Conservation (phyloP, 53 echinoderm and acorn worm genomes). For the Hippasteria phrygiana region DNA sequence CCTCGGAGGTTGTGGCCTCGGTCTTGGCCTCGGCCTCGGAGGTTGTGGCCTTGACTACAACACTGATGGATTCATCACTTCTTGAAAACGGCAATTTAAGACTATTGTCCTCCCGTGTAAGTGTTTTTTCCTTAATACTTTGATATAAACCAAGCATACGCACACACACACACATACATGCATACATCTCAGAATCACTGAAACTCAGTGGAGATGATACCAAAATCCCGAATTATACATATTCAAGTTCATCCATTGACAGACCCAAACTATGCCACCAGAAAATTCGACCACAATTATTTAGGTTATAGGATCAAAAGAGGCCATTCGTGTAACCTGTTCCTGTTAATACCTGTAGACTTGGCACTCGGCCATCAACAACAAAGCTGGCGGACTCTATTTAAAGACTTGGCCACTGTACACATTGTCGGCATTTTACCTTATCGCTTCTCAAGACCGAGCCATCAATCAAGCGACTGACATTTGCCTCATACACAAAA, state of each 20-base stretch:
- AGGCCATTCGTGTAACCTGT: constrained; percentile 16
- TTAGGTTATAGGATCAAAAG: neutral
- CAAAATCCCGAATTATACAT: neutral
- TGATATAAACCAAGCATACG: too few species aligned
- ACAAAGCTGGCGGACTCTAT: neutral
- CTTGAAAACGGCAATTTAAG: too few species aligned
- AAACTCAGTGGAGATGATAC: too few species aligned
- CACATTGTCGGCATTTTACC: neutral
- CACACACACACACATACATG: too few species aligned
- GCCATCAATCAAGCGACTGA: constrained; percentile 32
- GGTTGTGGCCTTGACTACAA: too few species aligned
- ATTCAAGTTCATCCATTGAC: neutral
- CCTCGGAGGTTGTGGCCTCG: too few species aligned
- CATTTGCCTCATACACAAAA: neutral
- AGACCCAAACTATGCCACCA: neutral
- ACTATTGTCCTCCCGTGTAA: too few species aligned
- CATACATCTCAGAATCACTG: too few species aligned
- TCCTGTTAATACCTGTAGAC: constrained; percentile 10
- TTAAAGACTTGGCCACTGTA: constrained; percentile 16
- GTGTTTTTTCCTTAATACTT: too few species aligned
- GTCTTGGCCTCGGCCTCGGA: too few species aligned
- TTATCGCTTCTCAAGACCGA: constrained; percentile 9
- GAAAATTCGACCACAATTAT: neutral
- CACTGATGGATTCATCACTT: too few species aligned
- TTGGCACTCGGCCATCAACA: constrained; percentile 12